Percentiles rank a stretch among this genome's conserved stretches.
These are phyloP conservation scores for Anadara kagoshimensis DNA, from an alignment of 1,140 invertebrate species.

Conservation along the genomic window DNA sequence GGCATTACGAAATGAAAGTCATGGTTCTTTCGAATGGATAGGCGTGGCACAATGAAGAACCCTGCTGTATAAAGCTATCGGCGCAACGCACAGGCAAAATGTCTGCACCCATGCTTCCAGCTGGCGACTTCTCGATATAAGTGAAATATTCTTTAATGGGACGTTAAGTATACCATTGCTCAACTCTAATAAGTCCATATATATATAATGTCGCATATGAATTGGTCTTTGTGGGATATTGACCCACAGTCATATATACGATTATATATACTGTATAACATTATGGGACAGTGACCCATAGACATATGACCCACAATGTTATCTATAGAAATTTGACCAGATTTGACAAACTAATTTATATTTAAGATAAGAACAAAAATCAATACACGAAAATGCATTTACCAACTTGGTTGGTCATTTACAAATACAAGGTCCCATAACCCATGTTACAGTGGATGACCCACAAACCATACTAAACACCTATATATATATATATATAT, in stretches of 20 bases:
- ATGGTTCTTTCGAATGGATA: no score
- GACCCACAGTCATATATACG: not conserved
- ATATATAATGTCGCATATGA: no score
- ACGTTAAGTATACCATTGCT: no score
- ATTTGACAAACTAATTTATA: not conserved
- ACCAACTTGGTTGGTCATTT: not conserved
- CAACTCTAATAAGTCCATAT: no score
- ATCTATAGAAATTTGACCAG: constrained; percentile 16
- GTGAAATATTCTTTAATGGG: not conserved
- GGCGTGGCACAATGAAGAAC: no score
- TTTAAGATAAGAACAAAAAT: constrained; percentile 14
- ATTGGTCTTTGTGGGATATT: constrained; percentile 1
- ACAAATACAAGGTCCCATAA: constrained; percentile 10
- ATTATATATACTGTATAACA: not conserved
- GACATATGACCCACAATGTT: constrained; percentile 12
- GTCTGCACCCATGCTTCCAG: no score
- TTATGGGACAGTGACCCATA: constrained; percentile 10
- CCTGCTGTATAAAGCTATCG: no score
- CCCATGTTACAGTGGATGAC: constrained; percentile 12
- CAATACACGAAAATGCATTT: constrained; percentile 3
- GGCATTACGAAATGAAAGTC: no score
- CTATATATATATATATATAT: constrained; percentile 10
- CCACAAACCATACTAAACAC: constrained; percentile 16
- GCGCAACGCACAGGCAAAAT: no score
- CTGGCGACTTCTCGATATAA: no score